These are phyloP conservation scores for Cataglyphis albicans DNA, from an alignment of 2,888 invertebrate genomes.

Conservation along the genomic window DNA sequence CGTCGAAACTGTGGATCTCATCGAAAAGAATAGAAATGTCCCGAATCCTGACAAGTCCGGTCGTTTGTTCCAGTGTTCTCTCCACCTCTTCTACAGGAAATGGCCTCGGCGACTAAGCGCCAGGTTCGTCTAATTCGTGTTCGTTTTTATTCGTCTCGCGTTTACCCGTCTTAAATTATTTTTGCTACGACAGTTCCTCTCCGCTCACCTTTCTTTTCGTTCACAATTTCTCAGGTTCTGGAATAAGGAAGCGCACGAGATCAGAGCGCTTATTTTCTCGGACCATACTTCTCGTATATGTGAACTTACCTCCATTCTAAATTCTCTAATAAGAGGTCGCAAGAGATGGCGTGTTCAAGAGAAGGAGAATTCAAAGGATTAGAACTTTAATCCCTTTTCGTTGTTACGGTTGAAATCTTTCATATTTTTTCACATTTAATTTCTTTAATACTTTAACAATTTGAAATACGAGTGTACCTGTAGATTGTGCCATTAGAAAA, in stretches of 20 bases:
- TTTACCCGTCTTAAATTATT: slow-evolving; percentile 39
- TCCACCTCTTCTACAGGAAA: not conserved
- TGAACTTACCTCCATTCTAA: slow-evolving; percentile 11
- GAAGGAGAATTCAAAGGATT: not conserved
- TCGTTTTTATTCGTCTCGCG: slow-evolving; percentile 30
- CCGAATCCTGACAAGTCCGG: not conserved
- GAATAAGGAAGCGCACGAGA: not conserved
- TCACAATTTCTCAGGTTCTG: slow-evolving; percentile 11
- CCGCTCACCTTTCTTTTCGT: slow-evolving; percentile 8
- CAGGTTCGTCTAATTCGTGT: slow-evolving; percentile 15
- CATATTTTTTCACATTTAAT: not conserved
- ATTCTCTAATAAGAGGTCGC: slow-evolving; percentile 28
- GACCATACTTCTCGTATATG: not conserved
- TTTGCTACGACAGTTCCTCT: slow-evolving; percentile 12
- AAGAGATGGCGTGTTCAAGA: not conserved
- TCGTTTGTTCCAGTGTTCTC: not conserved
- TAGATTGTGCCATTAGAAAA: not conserved
- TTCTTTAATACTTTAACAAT: not conserved
- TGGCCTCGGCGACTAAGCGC: not conserved
- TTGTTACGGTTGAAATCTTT: not conserved
- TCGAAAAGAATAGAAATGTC: slow-evolving; percentile 9
- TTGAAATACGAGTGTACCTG: not conserved
- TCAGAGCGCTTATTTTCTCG: slow-evolving; percentile 9
- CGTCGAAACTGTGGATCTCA: not conserved
- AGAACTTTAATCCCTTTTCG: not conserved